Percentiles rank a stretch among this genome's conserved stretches.
These are phyloP conservation scores for Drosophila meridionalis DNA, from an alignment of 2,888 invertebrate species.

Conservation along the genomic window DNA sequence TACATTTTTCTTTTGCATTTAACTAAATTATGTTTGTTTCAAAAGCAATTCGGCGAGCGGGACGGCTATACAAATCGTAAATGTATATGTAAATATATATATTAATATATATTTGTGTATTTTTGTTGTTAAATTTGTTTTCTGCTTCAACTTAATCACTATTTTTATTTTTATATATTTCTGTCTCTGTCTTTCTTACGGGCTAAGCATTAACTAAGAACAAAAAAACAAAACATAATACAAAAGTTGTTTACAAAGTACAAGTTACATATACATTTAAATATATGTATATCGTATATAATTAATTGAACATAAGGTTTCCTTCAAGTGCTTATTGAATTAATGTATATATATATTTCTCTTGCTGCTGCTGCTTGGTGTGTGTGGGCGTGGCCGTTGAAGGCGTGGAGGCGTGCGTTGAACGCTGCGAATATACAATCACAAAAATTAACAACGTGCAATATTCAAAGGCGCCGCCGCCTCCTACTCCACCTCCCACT, in stretches of 20 bases:
- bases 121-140: constrained; percentile 24
- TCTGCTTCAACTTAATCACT: constrained; percentile 51
- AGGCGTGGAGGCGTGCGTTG: constrained; percentile 22
- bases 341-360: background rate
- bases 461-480: constrained; percentile 70
- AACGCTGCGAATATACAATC: constrained; percentile 79
- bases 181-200: constrained; percentile 18
- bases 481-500: constrained; percentile 5
- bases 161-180: constrained; percentile 26
- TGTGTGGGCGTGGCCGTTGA: constrained; percentile 4
- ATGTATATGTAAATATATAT: constrained; percentile 19
- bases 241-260: constrained; percentile 29
- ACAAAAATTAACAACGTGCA: constrained; percentile 83
- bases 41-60: constrained; percentile 14
- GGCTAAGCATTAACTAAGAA: constrained; percentile 46
- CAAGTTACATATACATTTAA: constrained; percentile 19
- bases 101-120: constrained; percentile 14
- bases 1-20: constrained; percentile 17
- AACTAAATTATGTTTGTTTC: constrained; percentile 39
- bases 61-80: constrained; percentile 50
- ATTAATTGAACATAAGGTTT: constrained; percentile 35
- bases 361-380: constrained; percentile 3
- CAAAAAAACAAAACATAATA: constrained; percentile 47
- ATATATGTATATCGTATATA: constrained; percentile 16
- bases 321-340: background rate